Conservation (phyloP, 1,140 invertebrate genomes). For the Magallana angulata region DNA sequence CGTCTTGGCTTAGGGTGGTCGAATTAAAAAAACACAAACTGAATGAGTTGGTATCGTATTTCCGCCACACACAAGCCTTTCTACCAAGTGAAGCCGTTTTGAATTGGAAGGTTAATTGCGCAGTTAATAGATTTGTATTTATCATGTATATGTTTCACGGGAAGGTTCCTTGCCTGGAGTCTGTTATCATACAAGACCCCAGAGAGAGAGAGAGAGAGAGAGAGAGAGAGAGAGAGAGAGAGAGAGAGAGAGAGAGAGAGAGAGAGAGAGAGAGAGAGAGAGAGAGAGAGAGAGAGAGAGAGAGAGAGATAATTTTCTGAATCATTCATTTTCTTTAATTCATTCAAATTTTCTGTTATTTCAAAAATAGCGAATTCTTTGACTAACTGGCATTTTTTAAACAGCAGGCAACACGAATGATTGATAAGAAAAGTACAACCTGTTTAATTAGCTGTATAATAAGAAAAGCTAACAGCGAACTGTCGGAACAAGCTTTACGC, state of each 20-base stretch:
- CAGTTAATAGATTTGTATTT: slow-evolving; percentile 23
- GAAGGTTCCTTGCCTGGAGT: not conserved
- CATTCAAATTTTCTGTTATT: no score
- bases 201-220: not conserved
- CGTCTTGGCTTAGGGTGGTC: slow-evolving; percentile 1
- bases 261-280: not conserved
- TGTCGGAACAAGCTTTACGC: no score
- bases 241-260: not conserved
- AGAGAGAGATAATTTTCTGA: no score
- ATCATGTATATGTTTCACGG: slow-evolving; percentile 15
- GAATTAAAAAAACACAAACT: not conserved
- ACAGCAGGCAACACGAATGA: no score
- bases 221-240: not conserved
- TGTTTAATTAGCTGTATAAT: no score
- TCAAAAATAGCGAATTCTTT: no score
- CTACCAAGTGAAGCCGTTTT: not conserved
- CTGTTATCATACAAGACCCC: not conserved
- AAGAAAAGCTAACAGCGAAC: no score
- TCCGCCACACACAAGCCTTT: slow-evolving; percentile 29
- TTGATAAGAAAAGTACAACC: no score
- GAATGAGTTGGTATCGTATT: not conserved
- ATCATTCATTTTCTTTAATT: no score
- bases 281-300: not conserved
- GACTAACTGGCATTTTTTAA: no score
- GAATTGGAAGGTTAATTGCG: slow-evolving; percentile 8